phyloP scores from a whole-genome alignment of 2,888 invertebrate species.

The Agriopis marginaria region DNA sequence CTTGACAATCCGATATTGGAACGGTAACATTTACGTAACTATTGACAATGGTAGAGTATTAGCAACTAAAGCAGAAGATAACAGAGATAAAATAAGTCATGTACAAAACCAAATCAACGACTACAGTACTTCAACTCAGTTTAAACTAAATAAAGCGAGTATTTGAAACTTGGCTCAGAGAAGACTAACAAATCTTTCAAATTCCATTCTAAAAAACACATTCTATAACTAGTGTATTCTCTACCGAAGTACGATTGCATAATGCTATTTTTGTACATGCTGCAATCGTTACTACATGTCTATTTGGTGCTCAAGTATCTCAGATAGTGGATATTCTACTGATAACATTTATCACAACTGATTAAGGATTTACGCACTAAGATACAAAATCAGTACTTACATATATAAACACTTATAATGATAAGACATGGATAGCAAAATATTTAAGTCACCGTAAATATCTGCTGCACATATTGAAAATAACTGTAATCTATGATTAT shows the following conservation, averaged over 20 bases:
- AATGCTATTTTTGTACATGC: conserved; percentile 3
- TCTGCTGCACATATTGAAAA: background rate
- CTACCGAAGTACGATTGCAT: background rate
- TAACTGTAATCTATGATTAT: background rate
- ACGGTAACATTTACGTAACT: conserved; percentile 24
- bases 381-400: conserved; percentile 31
- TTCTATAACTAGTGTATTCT: background rate
- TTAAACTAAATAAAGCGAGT: background rate
- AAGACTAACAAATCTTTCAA: background rate
- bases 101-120: background rate
- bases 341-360: conserved; percentile 29
- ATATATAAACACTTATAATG: conserved; percentile 20
- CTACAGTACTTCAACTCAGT: background rate
- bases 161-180: background rate
- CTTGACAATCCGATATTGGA: conserved; percentile 33
- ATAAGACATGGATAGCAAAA: conserved; percentile 13
- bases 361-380: conserved; percentile 38
- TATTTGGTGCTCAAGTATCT: conserved; percentile 1
- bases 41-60: conserved; percentile 17
- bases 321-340: conserved; percentile 32
- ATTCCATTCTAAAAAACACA: background rate
- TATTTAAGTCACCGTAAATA: conserved; percentile 1
- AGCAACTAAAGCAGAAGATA: background rate
- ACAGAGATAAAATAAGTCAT: conserved; percentile 4
- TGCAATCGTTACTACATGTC: background rate